A percentile compares a stretch with the other conserved stretches of the same genome.
Conservation (phyloP, 2,797 vertebrate species). For the Pampus argenteus region DNA sequence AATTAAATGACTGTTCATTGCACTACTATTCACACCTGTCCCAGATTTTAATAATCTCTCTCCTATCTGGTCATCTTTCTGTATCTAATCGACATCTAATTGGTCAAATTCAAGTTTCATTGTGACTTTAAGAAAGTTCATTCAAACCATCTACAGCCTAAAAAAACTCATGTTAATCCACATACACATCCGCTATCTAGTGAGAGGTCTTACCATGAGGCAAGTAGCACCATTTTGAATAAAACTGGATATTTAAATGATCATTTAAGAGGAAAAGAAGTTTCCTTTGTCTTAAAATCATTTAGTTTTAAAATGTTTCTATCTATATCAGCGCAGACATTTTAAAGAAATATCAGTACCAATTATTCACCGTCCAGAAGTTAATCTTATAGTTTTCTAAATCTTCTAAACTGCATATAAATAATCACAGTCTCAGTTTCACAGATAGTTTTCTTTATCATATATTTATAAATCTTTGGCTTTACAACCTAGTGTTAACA, state of each 20-base stretch:
- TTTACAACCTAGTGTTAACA: slow-evolving; percentile 10
- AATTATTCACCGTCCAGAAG: background rate
- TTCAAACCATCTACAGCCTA: slow-evolving; percentile 18
- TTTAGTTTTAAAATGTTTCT: background rate
- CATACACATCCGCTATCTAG: slow-evolving; percentile 6
- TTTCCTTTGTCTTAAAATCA: slow-evolving; percentile 42
- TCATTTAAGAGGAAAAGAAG: background rate
- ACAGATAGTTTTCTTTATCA: background rate
- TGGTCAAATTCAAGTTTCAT: slow-evolving; percentile 2
- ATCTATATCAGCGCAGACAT: slow-evolving; percentile 18
- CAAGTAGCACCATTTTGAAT: slow-evolving; percentile 70
- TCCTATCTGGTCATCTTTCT: background rate
- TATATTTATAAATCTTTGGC: background rate
- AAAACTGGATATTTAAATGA: slow-evolving; percentile 24
- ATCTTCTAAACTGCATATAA: background rate
- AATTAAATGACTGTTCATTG: too few relatives aligned
- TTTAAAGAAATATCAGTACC: background rate
- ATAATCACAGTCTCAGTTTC: slow-evolving; percentile 4
- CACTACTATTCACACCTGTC: too few relatives aligned
- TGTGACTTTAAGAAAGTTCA: slow-evolving; percentile 30
- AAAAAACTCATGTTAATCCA: background rate
- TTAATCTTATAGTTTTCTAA: background rate
- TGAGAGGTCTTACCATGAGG: slow-evolving; percentile 42
- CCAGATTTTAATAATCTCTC: background rate
- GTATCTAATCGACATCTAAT: background rate